Conservation (phyloP, 2,888 invertebrate species). For the Pantelozetes paolii region DNA sequence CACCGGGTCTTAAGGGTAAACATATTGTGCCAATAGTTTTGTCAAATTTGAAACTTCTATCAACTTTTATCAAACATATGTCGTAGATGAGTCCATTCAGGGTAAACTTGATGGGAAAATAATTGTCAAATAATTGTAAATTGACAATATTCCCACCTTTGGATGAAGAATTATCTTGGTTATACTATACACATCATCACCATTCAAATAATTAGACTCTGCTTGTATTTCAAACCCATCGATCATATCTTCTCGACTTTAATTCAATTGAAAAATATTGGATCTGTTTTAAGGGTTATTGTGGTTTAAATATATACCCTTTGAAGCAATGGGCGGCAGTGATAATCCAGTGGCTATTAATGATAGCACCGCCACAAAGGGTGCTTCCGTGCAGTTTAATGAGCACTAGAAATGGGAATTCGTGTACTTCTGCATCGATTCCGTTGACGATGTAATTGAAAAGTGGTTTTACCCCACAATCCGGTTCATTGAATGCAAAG, state of each 20-base stretch:
- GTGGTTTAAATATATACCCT: background rate
- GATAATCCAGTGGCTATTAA: background rate
- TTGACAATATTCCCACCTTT: background rate
- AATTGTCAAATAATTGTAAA: background rate
- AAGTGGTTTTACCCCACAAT: background rate
- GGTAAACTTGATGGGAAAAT: background rate
- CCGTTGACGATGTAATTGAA: background rate
- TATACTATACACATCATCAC: background rate
- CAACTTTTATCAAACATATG: conserved; percentile 74
- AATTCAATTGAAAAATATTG: background rate
- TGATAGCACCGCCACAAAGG: background rate
- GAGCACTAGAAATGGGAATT: conserved; percentile 16
- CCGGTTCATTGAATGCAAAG: too few relatives aligned
- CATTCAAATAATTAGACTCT: background rate
- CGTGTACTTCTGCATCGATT: background rate
- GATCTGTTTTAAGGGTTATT: background rate
- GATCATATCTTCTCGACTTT: background rate
- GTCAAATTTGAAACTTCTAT: conserved; percentile 68
- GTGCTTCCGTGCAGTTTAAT: background rate
- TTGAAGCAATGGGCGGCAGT: conserved; percentile 23
- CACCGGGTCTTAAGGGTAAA: conserved; percentile 50
- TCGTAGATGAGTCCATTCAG: conserved; percentile 35
- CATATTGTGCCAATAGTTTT: conserved; percentile 51
- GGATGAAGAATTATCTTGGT: background rate
- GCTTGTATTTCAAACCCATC: background rate